These are phyloP conservation scores for Takifugu bimaculatus DNA, from an alignment of 2,113 vertebrate genomes.

Conservation along the genomic window DNA sequence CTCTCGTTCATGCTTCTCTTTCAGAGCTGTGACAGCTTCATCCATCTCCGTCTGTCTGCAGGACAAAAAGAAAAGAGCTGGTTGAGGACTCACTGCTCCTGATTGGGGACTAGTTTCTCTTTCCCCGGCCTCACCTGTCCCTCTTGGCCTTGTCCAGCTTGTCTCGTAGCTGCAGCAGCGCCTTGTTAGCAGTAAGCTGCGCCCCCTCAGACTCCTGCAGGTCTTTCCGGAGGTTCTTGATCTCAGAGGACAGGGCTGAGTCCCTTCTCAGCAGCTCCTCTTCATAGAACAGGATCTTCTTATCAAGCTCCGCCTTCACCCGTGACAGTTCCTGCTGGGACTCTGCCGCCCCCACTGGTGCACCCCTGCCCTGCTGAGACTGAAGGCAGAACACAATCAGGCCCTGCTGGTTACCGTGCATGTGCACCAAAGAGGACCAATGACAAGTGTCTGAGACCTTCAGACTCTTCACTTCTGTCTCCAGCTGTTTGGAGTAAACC, in stretches of 20 bases:
- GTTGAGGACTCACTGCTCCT: not conserved
- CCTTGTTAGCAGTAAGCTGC: conserved; percentile 85
- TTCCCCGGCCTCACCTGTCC: conserved; percentile 84
- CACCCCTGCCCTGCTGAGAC: conserved; percentile 83
- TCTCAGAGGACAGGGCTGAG: conserved; percentile 83
- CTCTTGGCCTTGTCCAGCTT: conserved; percentile 87
- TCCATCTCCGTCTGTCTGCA: conserved; percentile 86
- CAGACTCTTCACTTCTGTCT: conserved; percentile 82
- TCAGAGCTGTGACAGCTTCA: conserved; percentile 79
- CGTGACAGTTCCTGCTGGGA: conserved; percentile 90
- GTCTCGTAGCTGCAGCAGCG: conserved; percentile 84
- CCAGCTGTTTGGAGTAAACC: conserved; percentile 87
- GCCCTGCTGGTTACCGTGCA: too few relatives aligned
- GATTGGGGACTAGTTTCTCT: conserved; percentile 63
- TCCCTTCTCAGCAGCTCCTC: conserved; percentile 89
- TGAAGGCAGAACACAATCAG: conserved; percentile 6
- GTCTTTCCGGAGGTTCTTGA: conserved; percentile 88
- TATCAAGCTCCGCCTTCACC: conserved; percentile 89
- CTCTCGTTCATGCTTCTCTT: conserved; percentile 88
- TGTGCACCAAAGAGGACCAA: too few relatives aligned
- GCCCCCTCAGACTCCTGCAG: conserved; percentile 89
- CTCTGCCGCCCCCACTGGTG: conserved; percentile 69
- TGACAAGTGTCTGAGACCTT: conserved; percentile 78
- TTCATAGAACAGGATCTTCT: conserved; percentile 91
- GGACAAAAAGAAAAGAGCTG: not conserved